These are phyloP conservation scores for Lutjanus campechanus DNA, from an alignment of 2,797 vertebrate species.

Conservation along the genomic window DNA sequence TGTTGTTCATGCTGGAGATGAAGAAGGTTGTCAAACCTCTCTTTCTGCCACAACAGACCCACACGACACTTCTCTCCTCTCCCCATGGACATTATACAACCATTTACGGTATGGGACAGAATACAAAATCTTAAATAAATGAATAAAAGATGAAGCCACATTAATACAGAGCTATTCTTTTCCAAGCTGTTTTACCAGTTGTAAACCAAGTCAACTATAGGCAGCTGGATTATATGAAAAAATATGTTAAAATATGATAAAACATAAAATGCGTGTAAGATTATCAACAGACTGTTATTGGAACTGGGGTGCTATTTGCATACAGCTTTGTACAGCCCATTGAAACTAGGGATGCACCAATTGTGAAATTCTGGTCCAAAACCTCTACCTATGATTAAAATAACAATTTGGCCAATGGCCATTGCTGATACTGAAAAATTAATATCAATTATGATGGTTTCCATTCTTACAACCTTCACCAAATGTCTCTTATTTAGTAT, in stretches of 20 bases:
- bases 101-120: background rate
- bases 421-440: too few relatives aligned
- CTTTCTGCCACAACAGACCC: background rate
- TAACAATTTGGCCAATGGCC: too few relatives aligned
- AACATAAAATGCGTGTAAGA: background rate
- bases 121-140: background rate
- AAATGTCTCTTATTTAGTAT: too few relatives aligned
- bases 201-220: background rate
- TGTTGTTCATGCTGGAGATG: background rate
- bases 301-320: background rate
- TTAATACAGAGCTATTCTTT: background rate
- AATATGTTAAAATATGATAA: background rate
- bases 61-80: background rate
- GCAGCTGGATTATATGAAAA: background rate
- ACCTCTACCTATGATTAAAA: too few relatives aligned
- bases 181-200: background rate
- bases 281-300: background rate
- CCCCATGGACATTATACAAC: background rate
- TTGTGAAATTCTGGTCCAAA: too few relatives aligned
- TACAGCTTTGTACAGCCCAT: background rate
- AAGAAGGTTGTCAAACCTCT: background rate
- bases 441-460: too few relatives aligned
- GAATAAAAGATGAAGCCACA: background rate
- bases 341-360: too few relatives aligned
- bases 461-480: too few relatives aligned